phyloP scores from a whole-genome alignment of 2,797 vertebrate genomes.

The Tarsius wallacei region DNA sequence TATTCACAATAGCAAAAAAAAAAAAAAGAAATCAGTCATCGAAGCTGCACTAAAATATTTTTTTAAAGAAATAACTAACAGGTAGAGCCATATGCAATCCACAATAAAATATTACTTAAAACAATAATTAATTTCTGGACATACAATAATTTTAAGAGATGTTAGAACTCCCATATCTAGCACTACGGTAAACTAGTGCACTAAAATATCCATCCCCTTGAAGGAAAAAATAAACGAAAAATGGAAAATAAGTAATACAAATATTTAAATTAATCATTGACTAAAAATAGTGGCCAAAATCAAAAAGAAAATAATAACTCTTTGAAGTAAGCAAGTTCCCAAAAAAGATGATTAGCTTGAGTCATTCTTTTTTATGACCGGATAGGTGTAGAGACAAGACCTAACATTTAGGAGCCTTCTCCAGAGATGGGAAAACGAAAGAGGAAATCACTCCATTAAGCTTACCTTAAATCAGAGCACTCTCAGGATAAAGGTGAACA shows the following conservation, averaged over 20 bases:
- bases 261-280: not conserved
- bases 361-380: not conserved
- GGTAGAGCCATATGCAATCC: not conserved
- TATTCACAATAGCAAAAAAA: no score
- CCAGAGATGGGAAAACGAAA: rapidly evolving
- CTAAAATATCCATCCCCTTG: not conserved
- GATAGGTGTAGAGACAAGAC: not conserved
- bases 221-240: not conserved
- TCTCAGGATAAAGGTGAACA: not conserved
- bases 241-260: not conserved
- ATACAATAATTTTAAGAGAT: not conserved
- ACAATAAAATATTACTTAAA: not conserved
- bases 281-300: not conserved
- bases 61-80: no score
- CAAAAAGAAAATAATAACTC: not conserved
- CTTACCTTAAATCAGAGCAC: not conserved
- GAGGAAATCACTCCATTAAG: not conserved
- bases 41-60: no score
- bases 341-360: not conserved
- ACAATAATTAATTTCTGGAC: not conserved
- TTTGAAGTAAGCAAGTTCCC: not conserved
- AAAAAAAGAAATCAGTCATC: no score
- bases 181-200: not conserved
- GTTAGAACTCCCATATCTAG: not conserved
- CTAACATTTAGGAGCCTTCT: not conserved